These are phyloP conservation scores for Merluccius polli DNA, from an alignment of 2,797 vertebrate species.

Conservation along the genomic window DNA sequence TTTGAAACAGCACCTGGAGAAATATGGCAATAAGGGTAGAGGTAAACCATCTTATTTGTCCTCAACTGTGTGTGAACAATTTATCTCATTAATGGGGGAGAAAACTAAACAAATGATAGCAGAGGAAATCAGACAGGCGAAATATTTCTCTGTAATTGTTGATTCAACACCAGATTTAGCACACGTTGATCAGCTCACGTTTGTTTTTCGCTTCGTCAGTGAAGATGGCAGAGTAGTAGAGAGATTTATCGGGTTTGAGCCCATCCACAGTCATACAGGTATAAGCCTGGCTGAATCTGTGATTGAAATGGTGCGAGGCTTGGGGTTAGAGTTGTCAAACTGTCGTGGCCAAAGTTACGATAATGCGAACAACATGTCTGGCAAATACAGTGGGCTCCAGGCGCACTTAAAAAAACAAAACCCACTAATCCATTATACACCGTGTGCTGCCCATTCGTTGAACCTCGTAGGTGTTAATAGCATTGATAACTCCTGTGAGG, in stretches of 20 bases:
- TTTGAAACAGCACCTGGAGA: too few relatives aligned
- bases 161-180: background rate
- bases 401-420: background rate
- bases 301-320: background rate
- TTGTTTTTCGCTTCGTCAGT: background rate
- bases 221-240: background rate
- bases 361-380: too few relatives aligned
- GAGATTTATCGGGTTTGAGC: background rate
- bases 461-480: background rate
- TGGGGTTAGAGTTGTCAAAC: background rate
- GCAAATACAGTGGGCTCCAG: too few relatives aligned
- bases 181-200: background rate
- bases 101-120: too few relatives aligned
- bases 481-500: background rate
- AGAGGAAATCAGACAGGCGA: too few relatives aligned
- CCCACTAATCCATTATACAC: background rate
- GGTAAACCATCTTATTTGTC: too few relatives aligned
- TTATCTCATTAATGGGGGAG: too few relatives aligned
- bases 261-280: conserved; percentile 2
- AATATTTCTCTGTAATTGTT: too few relatives aligned
- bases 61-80: too few relatives aligned
- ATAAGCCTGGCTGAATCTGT: background rate
- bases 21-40: too few relatives aligned
- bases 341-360: background rate
- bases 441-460: background rate